Conservation (phyloP, 2,888 invertebrate species). For the Brassicogethes aeneus region DNA sequence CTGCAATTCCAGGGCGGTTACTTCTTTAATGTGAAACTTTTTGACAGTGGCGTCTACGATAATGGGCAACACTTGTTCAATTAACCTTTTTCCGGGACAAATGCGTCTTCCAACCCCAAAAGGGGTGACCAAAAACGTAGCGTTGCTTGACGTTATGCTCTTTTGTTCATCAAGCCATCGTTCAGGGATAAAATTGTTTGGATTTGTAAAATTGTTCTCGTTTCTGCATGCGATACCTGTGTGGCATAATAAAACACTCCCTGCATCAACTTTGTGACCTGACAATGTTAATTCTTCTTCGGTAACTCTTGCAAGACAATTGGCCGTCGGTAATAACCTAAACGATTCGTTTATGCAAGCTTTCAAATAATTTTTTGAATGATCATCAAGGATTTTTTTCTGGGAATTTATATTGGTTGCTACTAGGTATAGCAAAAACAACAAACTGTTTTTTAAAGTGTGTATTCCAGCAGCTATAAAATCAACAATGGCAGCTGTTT, state of each 20-base stretch:
- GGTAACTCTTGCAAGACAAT: constrained; percentile 66
- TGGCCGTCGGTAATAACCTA: constrained; percentile 66
- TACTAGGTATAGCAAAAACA: constrained; percentile 67
- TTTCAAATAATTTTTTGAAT: constrained; percentile 52
- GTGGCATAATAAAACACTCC: constrained; percentile 74
- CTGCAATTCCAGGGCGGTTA: constrained; percentile 57
- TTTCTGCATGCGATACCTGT: constrained; percentile 73
- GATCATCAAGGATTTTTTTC: constrained; percentile 49
- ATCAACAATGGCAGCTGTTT: constrained; percentile 77
- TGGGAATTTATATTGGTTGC: constrained; percentile 61
- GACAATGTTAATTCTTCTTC: constrained; percentile 62
- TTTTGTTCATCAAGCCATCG: constrained; percentile 56
- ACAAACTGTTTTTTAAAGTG: constrained; percentile 75
- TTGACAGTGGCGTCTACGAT: constrained; percentile 59
- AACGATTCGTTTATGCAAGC: constrained; percentile 75
- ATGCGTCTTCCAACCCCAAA: constrained; percentile 74
- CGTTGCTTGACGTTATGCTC: constrained; percentile 37
- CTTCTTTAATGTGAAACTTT: constrained; percentile 59
- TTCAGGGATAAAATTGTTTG: constrained; percentile 64
- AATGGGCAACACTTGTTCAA: constrained; percentile 67
- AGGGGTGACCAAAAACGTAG: constrained; percentile 61
- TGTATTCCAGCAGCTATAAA: constrained; percentile 83
- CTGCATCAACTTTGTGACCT: constrained; percentile 60
- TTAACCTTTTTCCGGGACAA: constrained; percentile 80
- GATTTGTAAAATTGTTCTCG: constrained; percentile 64